These are phyloP conservation scores for Drosophila formosana DNA, from an alignment of 2,888 invertebrate genomes.

Conservation along the genomic window DNA sequence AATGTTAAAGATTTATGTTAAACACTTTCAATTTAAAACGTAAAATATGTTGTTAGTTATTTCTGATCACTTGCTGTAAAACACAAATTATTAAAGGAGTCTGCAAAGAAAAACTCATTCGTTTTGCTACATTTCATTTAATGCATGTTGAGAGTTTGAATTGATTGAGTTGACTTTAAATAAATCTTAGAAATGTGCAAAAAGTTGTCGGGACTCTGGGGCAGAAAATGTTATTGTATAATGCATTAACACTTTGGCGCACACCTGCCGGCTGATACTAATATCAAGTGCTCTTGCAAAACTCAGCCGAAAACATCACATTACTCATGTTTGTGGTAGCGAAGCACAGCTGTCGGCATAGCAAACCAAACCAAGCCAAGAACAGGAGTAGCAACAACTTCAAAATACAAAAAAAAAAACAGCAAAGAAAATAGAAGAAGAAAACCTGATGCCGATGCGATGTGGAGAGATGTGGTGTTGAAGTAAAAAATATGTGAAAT, in stretches of 20 bases:
- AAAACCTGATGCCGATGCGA: constrained; percentile 60
- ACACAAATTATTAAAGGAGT: too few species aligned
- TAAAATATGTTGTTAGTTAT: too few species aligned
- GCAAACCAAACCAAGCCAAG: constrained; percentile 1
- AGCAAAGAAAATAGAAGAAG: not conserved
- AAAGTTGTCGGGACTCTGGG: not conserved
- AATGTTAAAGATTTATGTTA: too few species aligned
- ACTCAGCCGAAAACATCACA: constrained; percentile 61
- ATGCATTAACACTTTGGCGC: constrained; percentile 56
- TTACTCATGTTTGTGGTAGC: constrained; percentile 76
- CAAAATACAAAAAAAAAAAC: constrained; percentile 26
- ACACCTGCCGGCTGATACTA: constrained; percentile 54
- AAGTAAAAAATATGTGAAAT: constrained; percentile 81
- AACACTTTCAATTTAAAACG: too few species aligned
- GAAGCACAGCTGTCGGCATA: constrained; percentile 56
- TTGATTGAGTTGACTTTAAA: constrained; percentile 61
- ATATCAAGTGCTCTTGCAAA: constrained; percentile 23
- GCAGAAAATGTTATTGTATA: constrained; percentile 45
- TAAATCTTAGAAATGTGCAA: constrained; percentile 29
- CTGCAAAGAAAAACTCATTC: not conserved
- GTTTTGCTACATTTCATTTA: not conserved
- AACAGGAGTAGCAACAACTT: constrained; percentile 27
- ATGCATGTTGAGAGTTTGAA: constrained; percentile 29
- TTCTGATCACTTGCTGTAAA: too few species aligned
- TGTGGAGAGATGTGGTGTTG: constrained; percentile 58